Evolutionary conservation across 2,797 vertebrate genomes (phyloP).

Genomic region (Kryptopterus vitreolus): DNA sequence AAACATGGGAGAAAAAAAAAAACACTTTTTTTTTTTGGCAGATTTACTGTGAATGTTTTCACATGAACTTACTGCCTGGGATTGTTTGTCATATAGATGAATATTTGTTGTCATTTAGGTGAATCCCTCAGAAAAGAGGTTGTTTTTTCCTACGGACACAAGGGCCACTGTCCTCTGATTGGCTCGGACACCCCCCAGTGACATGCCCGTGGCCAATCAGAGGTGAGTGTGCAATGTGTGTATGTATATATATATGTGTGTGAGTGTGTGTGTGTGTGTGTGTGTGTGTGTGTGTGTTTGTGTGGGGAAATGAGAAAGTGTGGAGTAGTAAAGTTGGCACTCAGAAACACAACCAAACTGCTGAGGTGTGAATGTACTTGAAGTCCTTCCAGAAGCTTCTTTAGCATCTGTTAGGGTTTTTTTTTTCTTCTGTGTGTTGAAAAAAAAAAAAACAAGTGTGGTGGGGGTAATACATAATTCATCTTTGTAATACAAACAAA

Average conservation of each 20-base stretch:
- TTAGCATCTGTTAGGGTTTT: constrained; percentile 40
- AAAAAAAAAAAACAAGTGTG: no score
- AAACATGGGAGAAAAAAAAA: not conserved
- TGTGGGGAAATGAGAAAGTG: constrained; percentile 12
- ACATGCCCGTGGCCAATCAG: constrained; percentile 85
- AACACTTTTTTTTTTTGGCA: no score
- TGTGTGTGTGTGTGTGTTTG: constrained; percentile 15
- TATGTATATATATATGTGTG: constrained; percentile 28
- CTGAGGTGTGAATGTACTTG: constrained; percentile 63
- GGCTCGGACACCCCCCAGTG: constrained; percentile 80
- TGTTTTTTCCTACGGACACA: constrained; percentile 73
- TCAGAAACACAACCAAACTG: constrained; percentile 58
- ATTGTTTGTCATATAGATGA: constrained; percentile 58
- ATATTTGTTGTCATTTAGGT: constrained; percentile 70
- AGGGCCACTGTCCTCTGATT: constrained; percentile 83
- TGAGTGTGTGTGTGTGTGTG: constrained; percentile 37
- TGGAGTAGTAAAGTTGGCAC: constrained; percentile 50
- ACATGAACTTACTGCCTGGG: constrained; percentile 35
- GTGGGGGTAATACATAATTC: not conserved
- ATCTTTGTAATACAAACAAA: no score
- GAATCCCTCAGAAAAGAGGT: constrained; percentile 71
- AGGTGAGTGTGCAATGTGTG: constrained; percentile 71
- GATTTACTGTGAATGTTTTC: constrained; percentile 14
- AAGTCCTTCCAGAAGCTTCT: constrained; percentile 58
- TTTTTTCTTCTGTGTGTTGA: not conserved